Percentiles rank a stretch among this genome's conserved stretches.
Conservation (phyloP, 1,140 invertebrate species). For the Chironomus tepperi region DNA sequence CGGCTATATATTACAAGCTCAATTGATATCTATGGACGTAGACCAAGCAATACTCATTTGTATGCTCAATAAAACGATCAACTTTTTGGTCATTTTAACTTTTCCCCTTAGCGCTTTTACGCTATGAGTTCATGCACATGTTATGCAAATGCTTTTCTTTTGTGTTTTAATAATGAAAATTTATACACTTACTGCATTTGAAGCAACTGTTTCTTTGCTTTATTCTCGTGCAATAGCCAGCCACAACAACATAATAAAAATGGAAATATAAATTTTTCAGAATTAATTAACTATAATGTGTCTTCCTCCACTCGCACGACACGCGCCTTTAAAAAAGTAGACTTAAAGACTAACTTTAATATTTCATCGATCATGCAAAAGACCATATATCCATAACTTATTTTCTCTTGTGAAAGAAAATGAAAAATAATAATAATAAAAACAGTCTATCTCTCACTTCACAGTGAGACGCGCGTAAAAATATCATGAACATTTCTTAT, state of each 20-base stretch:
- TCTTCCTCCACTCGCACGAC: background rate
- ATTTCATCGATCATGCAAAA: slow-evolving; percentile 22
- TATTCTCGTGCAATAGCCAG: background rate
- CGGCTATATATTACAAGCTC: too few relatives aligned
- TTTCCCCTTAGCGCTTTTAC: too few relatives aligned
- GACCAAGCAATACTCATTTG: too few relatives aligned
- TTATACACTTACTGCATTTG: background rate
- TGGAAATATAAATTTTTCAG: background rate
- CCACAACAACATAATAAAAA: background rate
- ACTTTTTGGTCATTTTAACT: too few relatives aligned
- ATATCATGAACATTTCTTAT: background rate
- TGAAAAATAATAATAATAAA: background rate
- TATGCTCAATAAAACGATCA: too few relatives aligned
- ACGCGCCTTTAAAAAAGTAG: slow-evolving; percentile 18
- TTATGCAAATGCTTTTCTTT: too few relatives aligned
- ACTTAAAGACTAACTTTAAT: background rate
- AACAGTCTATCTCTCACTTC: too few relatives aligned
- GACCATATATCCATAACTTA: background rate
- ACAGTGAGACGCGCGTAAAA: background rate
- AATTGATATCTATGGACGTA: too few relatives aligned
- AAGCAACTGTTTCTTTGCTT: background rate
- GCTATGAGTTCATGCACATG: too few relatives aligned
- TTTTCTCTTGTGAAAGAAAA: background rate
- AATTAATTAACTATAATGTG: slow-evolving; percentile 15
- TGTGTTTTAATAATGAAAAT: too few relatives aligned